Conservation (phyloP, 2,888 invertebrate genomes). For the Nomada fabriciana region DNA sequence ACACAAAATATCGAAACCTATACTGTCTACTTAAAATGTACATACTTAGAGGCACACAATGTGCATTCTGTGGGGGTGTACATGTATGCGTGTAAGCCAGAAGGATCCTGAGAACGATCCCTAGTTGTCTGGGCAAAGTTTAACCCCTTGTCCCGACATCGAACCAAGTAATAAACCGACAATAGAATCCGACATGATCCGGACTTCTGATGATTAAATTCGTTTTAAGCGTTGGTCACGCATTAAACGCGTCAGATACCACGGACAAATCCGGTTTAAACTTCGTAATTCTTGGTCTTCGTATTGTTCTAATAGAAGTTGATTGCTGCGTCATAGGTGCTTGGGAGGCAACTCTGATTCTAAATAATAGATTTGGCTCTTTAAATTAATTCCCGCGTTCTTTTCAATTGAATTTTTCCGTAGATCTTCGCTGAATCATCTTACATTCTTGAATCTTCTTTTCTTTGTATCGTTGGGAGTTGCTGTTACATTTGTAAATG, state of each 20-base stretch:
- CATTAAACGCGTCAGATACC: constrained; percentile 11
- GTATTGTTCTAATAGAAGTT: constrained; percentile 23
- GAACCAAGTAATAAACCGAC: constrained; percentile 50
- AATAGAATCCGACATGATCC: constrained; percentile 79
- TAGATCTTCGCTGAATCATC: neutral
- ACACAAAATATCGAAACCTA: too few relatives aligned
- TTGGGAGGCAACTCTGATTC: neutral
- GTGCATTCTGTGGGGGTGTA: neutral
- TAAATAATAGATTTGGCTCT: neutral
- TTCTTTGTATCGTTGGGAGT: too few relatives aligned
- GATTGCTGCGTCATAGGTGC: constrained; percentile 8
- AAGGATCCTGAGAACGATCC: constrained; percentile 53
- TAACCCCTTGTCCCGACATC: constrained; percentile 44
- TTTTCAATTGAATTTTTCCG: neutral
- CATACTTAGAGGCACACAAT: too few relatives aligned
- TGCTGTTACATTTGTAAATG: too few relatives aligned
- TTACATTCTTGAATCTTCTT: too few relatives aligned
- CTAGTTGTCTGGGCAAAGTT: constrained; percentile 64
- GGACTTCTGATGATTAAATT: constrained; percentile 59
- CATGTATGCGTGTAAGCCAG: neutral
- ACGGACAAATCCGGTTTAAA: constrained; percentile 34
- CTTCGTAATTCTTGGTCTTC: constrained; percentile 28
- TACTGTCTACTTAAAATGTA: too few relatives aligned
- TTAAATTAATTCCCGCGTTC: neutral
- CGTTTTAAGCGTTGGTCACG: constrained; percentile 15